Base-by-base conservation (phyloP, 2,797 vertebrate genomes). In the Bryconaethiops microstoma region DNA sequence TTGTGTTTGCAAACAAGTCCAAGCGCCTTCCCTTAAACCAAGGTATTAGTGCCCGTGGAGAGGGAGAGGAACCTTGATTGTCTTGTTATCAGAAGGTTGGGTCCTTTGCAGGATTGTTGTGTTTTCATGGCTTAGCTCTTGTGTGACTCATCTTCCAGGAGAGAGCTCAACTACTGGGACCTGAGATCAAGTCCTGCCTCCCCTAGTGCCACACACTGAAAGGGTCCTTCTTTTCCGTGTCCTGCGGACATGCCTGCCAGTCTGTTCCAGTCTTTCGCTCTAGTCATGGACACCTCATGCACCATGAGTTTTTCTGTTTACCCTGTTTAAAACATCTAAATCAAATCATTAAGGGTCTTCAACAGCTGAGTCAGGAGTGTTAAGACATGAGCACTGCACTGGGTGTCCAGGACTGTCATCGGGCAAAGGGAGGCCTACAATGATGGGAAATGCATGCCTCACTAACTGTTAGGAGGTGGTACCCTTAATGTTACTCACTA, bases 1-100 rank as follows among this genome's bases (percentile, higher is more conserved):
- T 88, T 79, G 16, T 85, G 84, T 91, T 90, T 88, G 86, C 88
- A 92, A 91, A 91, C 88, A 87, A 88, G 88, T 68, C 83, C 74
- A 23, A 45, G 72, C 55, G 68, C 72, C 87, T 88, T 82, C 60
- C 83, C 62, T 25, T 85, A 84, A 89, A 90, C 89, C 86, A 84
- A 84, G 77, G 84, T 60, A 75, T 87, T 84, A 83, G 74, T 69
- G 71, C 68, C 73, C 76, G 65, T 52, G 25, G 83, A 77, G 77
- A 85, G 76, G n/a, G 69, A 60, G 62, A 21, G 40, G 23, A 25
- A 10, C 29, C 76, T 52, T 39, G 45, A 12, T 52, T 50, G 69
- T 42, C 57, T 81, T 77, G 35, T 74, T 69, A 59, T 55, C 59
- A 74, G 72, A 67, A 40, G 57, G 65, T 35, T 39, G 23, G 54